Percentiles rank a stretch among this genome's conserved stretches.
Conservation (phyloP, 2,797 vertebrate species). For the Paramormyrops hopkinsi region DNA sequence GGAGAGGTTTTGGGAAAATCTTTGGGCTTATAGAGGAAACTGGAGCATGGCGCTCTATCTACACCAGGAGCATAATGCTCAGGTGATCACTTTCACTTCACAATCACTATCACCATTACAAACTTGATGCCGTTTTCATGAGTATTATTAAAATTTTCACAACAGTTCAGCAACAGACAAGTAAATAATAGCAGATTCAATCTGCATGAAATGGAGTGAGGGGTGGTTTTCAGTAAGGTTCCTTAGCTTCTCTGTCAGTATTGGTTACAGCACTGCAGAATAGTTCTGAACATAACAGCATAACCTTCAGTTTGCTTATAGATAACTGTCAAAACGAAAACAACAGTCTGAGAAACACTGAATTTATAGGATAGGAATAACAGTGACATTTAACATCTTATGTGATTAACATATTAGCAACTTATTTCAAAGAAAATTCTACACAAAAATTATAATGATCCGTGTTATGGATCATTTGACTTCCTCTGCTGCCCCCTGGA, state of each 20-base stretch:
- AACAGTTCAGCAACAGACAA: neutral
- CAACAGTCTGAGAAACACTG: slow-evolving; percentile 7
- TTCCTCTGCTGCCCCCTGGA: neutral
- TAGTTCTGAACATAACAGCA: neutral
- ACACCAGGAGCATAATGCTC: neutral
- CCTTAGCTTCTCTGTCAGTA: neutral
- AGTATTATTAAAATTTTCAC: neutral
- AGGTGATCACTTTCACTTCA: neutral
- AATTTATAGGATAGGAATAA: neutral
- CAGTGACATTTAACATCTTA: neutral
- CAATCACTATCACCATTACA: neutral
- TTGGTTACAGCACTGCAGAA: slow-evolving; percentile 7
- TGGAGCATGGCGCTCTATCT: neutral
- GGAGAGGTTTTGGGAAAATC: neutral
- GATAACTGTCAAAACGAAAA: neutral
- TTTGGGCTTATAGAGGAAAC: neutral
- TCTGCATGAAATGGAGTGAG: neutral
- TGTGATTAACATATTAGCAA: neutral
- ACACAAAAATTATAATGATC: neutral
- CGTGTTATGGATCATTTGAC: neutral
- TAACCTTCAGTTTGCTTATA: neutral
- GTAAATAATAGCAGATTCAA: neutral
- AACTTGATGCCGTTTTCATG: neutral
- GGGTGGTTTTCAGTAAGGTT: slow-evolving; percentile 13
- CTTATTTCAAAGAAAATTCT: neutral